Evolutionary conservation across 1,140 invertebrate genomes (phyloP).

Genomic region (Acyrthosiphon pisum): DNA sequence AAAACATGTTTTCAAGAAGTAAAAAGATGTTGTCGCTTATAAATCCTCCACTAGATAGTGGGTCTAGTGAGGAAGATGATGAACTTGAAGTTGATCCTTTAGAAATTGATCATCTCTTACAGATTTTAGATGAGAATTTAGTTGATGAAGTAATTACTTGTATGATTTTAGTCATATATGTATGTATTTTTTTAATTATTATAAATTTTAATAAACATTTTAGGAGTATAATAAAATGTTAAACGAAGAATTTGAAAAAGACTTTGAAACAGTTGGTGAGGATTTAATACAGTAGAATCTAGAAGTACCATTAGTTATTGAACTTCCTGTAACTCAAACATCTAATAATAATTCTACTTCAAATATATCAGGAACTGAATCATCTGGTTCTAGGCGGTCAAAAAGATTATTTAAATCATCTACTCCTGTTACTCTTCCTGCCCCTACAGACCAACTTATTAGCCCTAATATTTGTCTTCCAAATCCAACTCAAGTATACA

Average conservation of each 20-base stretch:
- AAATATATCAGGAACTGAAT: neutral
- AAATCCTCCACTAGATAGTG: neutral
- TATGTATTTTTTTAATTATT: slow-evolving; percentile 9
- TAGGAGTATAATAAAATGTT: slow-evolving; percentile 29
- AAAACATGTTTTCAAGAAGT: neutral
- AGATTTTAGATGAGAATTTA: slow-evolving; percentile 9
- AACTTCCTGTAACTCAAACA: neutral
- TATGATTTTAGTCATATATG: neutral
- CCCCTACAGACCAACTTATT: neutral
- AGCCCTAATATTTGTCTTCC: neutral
- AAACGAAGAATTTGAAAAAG: slow-evolving; percentile 15
- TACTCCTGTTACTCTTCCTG: neutral
- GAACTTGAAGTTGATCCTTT: neutral
- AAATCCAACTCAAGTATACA: slow-evolving; percentile 6
- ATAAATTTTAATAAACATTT: slow-evolving; percentile 5
- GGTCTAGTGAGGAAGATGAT: slow-evolving; percentile 5
- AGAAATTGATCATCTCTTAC: neutral
- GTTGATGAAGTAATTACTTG: neutral
- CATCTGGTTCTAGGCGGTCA: slow-evolving; percentile 5
- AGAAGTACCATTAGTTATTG: slow-evolving; percentile 7
- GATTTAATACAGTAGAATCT: slow-evolving; percentile 9
- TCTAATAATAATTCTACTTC: neutral
- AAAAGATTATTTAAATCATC: slow-evolving; percentile 16
- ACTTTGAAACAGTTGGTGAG: slow-evolving; percentile 17
- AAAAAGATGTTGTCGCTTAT: neutral